Evolutionary conservation across 1,140 invertebrate species (phyloP), one percentile per base, ranked within the genome.

Genomic region (Frieseomelitta varia): DNA sequence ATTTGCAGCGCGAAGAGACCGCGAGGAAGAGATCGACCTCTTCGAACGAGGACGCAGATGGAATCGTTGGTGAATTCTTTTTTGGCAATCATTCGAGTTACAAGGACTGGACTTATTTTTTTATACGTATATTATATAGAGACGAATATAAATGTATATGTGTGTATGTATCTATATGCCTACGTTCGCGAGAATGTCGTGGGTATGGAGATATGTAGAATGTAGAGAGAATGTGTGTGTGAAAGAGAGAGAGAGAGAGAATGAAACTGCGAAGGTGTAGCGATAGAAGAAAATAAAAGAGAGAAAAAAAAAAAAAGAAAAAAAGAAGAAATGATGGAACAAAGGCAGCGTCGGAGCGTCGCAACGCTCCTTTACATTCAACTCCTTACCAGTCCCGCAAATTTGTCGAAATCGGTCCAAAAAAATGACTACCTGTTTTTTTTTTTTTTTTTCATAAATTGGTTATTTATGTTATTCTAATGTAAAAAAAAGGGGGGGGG

Each of bases 31-130:
- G 39, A 55, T n/a, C 27, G 30, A 30, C 17, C 27, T 21, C 24
- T 53, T 55, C 11, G 27, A 19, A 11, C 56, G 47, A 75, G 71
- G n/a, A 47, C 24, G n/a, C 19, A 27, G 15, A 47, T 47, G 39
- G 1, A 73, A n/a, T 51, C 27, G 39, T 73, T 71, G 27, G 83
- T 85, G 80, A 86, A 63, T 85, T 77, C 63, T 47, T 87, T 47
- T 85, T 47, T 85, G 80, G 79, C 79, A 88, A 85, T 86, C 85
- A 68, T 87, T 55, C 87, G 72, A 89, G 80, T 88, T 76, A 88
- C 79, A 51, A 87, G 56, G 55, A 87, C 84, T 85, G 65, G 85
- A 81, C 79, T 88, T 89, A 89, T 91, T 91, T 82, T 91, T 91
- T 91, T 88, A 67, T 88, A 90, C 89, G 65, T 90, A 86, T 71